A percentile compares a stretch with the other conserved stretches of the same genome.
Conservation (phyloP, 2,113 vertebrate genomes). For the Vanacampus margaritifer region DNA sequence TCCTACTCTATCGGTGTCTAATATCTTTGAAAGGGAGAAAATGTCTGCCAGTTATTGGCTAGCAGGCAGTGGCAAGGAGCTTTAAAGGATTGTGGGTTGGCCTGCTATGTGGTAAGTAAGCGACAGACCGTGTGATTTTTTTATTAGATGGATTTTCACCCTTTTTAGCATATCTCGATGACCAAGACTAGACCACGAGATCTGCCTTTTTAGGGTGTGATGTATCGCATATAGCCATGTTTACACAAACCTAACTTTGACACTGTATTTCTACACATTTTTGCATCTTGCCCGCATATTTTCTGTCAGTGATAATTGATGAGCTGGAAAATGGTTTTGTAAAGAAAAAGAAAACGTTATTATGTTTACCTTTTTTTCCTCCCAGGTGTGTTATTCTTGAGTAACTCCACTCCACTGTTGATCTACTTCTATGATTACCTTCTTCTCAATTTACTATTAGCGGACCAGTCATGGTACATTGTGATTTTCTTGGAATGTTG, state of each 20-base stretch:
- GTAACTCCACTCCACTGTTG: neutral
- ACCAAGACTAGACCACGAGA: conserved; percentile 1
- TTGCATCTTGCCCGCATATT: too few species aligned
- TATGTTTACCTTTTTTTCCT: neutral
- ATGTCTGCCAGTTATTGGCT: conserved; percentile 45
- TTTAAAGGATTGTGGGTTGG: conserved; percentile 38
- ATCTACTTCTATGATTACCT: neutral
- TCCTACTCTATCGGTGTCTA: conserved; percentile 55
- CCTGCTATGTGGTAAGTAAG: conserved; percentile 55
- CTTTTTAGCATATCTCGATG: conserved; percentile 32
- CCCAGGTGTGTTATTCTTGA: neutral
- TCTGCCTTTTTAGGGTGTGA: conserved; percentile 1
- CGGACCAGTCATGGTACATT: too few species aligned
- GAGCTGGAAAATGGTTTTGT: too few species aligned
- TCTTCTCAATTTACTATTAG: too few species aligned
- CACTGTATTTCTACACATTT: too few species aligned
- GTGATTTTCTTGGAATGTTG: too few species aligned
- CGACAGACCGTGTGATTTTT: conserved; percentile 24
- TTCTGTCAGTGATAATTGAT: too few species aligned
- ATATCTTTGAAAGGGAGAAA: conserved; percentile 56
- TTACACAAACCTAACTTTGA: neutral
- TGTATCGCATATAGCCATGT: neutral
- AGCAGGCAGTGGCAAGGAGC: conserved; percentile 40
- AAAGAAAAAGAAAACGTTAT: neutral
- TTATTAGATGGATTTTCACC: conserved; percentile 37